Base-by-base conservation (phyloP, 2,888 invertebrate species). In the Spodoptera picta region DNA sequence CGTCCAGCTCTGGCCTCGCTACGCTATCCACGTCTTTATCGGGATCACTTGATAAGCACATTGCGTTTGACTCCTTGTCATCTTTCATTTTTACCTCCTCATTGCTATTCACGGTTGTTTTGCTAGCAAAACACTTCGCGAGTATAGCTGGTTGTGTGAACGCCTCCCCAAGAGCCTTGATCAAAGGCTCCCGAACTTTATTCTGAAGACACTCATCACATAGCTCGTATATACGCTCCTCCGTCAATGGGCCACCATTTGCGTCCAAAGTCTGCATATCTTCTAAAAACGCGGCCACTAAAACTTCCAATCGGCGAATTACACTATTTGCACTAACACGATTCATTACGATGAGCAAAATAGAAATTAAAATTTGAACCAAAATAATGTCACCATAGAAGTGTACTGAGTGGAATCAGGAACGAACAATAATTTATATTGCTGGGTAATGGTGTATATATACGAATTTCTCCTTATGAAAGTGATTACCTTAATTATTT, bases 11-110 rank as follows among this genome's bases (percentile, higher is more conserved):
- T 0, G 94, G 93, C 84, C 96, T 87, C 69, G 93, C 83, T 65
- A 96, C 95, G 81, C 97, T 96, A 83, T 98, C 98, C 81, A 97
- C 96, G 85, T 98, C 98, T 91, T 98, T 98, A 80, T 98, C 98
- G 72, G 96, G 96, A 86, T 98, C 98, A 56, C 90, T 90, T 7
- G 91, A 88, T 44, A 91, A 90, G 77, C 92, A 88, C 90, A 88
- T 91, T 64, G 90, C 92, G 81, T 90, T 87, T 59, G 87, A 90
- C 74, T 92, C 93, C 79, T 93, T 93, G 73, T 90, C 90, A 83
- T 95, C 80, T 73, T 65, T 84, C 76, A 83, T 83, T 14, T 66
- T 76, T 31, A 65, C 74, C 43, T 81, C 81, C 57, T 74, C 82
- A 14, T 73, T 78, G 64, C 78, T 83, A 49, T 77, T 77, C 12